phyloP scores from a whole-genome alignment of 2,888 invertebrate genomes.

The Polydrusus pterygomalis region DNA sequence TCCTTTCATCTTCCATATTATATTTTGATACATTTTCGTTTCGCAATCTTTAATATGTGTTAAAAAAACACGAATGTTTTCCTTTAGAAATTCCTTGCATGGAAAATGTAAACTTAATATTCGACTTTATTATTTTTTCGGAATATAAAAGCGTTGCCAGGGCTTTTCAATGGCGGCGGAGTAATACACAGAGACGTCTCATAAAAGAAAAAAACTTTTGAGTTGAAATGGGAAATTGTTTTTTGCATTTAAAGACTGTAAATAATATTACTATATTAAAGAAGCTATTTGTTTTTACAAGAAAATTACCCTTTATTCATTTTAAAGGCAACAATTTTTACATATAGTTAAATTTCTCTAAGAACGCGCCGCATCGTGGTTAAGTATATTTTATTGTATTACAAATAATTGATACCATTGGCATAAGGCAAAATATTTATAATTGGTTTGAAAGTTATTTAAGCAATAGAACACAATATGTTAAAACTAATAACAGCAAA shows the following conservation, averaged over 20 bases:
- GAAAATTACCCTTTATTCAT: not conserved
- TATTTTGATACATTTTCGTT: conserved; percentile 43
- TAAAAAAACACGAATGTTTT: conserved; percentile 43
- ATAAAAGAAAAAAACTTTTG: not conserved
- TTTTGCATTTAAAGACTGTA: too few relatives aligned
- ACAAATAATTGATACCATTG: too few relatives aligned
- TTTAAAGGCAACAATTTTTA: too few relatives aligned
- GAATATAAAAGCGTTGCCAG: conserved; percentile 29
- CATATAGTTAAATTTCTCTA: too few relatives aligned
- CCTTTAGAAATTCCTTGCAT: conserved; percentile 34
- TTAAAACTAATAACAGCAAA: too few relatives aligned
- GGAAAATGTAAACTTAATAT: conserved; percentile 44
- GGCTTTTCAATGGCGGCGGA: conserved; percentile 20
- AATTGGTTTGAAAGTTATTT: too few relatives aligned
- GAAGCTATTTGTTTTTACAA: too few relatives aligned
- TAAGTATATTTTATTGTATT: too few relatives aligned
- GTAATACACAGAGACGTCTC: conserved; percentile 20
- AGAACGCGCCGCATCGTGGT: too few relatives aligned
- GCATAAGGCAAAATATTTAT: too few relatives aligned
- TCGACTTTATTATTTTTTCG: conserved; percentile 34
- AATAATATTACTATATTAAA: not conserved
- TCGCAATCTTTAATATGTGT: conserved; percentile 42
- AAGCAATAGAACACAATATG: too few relatives aligned
- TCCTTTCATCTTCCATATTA: conserved; percentile 40
- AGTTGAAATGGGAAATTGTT: not conserved